phyloP scores from a whole-genome alignment of 2,113 vertebrate genomes.

The Amblyornis subalaris region DNA sequence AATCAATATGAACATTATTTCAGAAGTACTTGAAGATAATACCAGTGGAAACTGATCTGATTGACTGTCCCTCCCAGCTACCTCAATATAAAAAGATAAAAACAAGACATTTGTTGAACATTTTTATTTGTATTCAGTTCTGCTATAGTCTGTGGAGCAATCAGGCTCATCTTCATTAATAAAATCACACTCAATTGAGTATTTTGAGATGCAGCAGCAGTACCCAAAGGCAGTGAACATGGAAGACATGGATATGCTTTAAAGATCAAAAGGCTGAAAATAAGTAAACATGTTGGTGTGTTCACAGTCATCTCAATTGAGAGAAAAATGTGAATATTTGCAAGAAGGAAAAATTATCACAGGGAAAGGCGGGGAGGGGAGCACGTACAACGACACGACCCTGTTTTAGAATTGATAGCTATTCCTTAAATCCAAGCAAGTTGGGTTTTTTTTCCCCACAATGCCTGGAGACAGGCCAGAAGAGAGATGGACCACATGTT shows the following conservation, averaged over 20 bases:
- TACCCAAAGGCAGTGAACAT: neutral
- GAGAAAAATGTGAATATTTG: neutral
- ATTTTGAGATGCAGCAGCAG: neutral
- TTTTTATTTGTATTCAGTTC: neutral
- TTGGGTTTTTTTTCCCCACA: neutral
- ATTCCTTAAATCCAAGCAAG: neutral
- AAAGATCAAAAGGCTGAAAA: neutral
- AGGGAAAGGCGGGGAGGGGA: rapidly evolving
- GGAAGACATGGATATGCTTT: neutral
- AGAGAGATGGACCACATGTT: neutral
- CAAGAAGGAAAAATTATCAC: neutral
- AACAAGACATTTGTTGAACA: neutral
- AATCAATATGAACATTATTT: neutral
- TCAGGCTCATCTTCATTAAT: neutral
- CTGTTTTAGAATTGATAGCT: neutral
- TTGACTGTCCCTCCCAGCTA: neutral
- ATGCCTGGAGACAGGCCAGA: neutral
- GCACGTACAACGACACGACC: neutral
- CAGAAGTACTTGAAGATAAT: neutral
- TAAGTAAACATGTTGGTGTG: neutral
- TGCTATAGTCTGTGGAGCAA: neutral
- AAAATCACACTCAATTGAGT: neutral
- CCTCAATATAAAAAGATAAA: neutral
- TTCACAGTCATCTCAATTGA: neutral
- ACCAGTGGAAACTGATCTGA: neutral